A percentile compares a stretch with the other conserved stretches of the same genome.
Conservation (phyloP, 1,140 invertebrate genomes). For the Drosophila yakuba region DNA sequence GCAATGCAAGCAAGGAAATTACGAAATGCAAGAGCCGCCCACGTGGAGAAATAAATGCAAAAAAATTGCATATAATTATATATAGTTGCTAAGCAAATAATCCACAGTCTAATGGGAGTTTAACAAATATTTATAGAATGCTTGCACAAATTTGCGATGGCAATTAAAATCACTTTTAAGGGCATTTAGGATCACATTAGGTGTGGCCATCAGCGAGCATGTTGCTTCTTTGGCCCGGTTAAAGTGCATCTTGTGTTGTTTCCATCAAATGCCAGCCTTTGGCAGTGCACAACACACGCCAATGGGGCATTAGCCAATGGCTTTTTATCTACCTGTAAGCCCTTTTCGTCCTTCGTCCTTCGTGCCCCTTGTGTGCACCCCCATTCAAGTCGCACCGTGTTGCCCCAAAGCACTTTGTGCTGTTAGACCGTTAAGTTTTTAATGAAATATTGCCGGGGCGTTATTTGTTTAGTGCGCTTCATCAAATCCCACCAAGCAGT, state of each 20-base stretch:
- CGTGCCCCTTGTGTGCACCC: too few relatives aligned
- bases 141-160: neutral
- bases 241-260: slow-evolving; percentile 47
- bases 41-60: neutral
- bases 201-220: neutral
- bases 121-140: too few relatives aligned
- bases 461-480: slow-evolving; percentile 73
- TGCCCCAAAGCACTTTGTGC: neutral
- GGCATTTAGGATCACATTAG: slow-evolving; percentile 38
- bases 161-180: slow-evolving; percentile 26
- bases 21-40: neutral
- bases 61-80: too few relatives aligned
- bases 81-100: too few relatives aligned
- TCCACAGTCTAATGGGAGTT: too few relatives aligned
- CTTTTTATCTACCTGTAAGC: slow-evolving; percentile 21
- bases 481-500: slow-evolving; percentile 51
- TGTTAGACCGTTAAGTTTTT: slow-evolving; percentile 48
- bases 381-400: neutral
- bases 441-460: slow-evolving; percentile 69
- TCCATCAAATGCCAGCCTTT: slow-evolving; percentile 58
- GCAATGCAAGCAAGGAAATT: slow-evolving; percentile 7
- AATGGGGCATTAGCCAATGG: slow-evolving; percentile 66
- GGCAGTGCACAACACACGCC: slow-evolving; percentile 53
- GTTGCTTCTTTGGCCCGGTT: slow-evolving; percentile 8
- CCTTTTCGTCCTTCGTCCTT: too few relatives aligned